These are phyloP conservation scores for Mizuhopecten yessoensis DNA, from an alignment of 1,140 invertebrate genomes.

Conservation along the genomic window DNA sequence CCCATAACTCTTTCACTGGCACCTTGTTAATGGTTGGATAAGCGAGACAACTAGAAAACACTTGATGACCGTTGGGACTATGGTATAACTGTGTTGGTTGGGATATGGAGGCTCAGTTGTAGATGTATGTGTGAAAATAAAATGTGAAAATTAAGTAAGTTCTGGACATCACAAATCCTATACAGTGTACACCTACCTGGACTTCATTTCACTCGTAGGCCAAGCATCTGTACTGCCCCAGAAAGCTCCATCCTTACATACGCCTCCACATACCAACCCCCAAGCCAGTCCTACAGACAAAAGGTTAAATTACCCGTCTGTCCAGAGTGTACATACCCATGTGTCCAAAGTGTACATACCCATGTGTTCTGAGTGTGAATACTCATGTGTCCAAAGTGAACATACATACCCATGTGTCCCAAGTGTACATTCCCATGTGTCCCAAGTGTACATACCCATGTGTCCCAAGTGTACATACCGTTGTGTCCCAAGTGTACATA, in stretches of 20 bases:
- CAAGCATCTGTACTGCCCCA: slow-evolving; percentile 90
- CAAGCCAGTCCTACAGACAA: slow-evolving; percentile 88
- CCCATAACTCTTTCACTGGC: no score
- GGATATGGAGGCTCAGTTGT: no score
- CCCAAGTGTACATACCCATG: slow-evolving; percentile 83
- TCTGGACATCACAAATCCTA: no score
- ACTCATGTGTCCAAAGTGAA: slow-evolving; percentile 84
- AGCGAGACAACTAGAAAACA: no score
- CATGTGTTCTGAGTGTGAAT: slow-evolving; percentile 81
- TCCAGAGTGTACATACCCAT: slow-evolving; percentile 84
- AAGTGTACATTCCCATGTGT: slow-evolving; percentile 83
- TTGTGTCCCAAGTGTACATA: slow-evolving; percentile 66
- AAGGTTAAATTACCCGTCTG: background rate
- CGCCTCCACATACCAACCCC: slow-evolving; percentile 88
- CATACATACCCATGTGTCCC: slow-evolving; percentile 84
- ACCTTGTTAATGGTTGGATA: no score
- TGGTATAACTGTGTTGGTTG: no score
- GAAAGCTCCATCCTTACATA: slow-evolving; percentile 83
- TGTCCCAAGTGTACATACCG: slow-evolving; percentile 74
- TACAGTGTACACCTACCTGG: slow-evolving; percentile 83
- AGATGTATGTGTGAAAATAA: no score
- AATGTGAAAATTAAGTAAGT: no score
- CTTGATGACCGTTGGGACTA: no score
- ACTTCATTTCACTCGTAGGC: slow-evolving; percentile 93
- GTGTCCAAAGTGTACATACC: slow-evolving; percentile 74